Evolutionary conservation across 2,113 vertebrate genomes (phyloP), one percentile per base, ranked within the genome.

Genomic region (Ammodytes dubius): DNA sequence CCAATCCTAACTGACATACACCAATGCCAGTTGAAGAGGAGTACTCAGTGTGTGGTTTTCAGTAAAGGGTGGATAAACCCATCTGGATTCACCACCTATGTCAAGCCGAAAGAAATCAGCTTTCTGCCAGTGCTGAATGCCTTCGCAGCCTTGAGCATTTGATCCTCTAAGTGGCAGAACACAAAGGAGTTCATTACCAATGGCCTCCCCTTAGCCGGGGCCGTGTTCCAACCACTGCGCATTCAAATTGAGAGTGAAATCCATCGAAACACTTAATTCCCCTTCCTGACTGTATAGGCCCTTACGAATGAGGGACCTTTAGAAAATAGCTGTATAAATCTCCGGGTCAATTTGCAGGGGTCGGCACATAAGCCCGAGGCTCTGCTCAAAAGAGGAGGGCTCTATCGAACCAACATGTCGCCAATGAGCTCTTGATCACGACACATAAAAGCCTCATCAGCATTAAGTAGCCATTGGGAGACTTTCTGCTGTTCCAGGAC

Each of bases 201-300:
- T 74, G 79, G 78, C 75, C 82, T 87, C 68, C 65, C 78, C 67
- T 82, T 82, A 65, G 57, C 78, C n/a, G 14, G 63, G 56, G 70
- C 76, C 47, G 39, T 80, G 85, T 90, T 87, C 79, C 80, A 80
- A 84, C 77, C 77, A 71, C 70, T 88, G 81, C 49, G 76, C 79
- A 88, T 93, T 92, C 77, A 93, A 89, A 91, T 84, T 78, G 85
- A 91, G 91, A 91, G 79, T 74, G 79, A 93, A 92, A 94, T 91
- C 88, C 82, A 83, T 81, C 87, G 87, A 90, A 88, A 87, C 85
- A 78, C 74, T 27, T 93, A 83, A 91, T 93, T 92, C 70, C 53
- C 82, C 77, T 83, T 83, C 73, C 82, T 87, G 87, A 85, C 88
- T 85, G 87, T 88, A 27, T 27, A 65, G 52, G 81, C 79, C 65